A percentile compares a stretch with the other conserved stretches of the same genome.
Conservation (phyloP, 2,888 invertebrate species). For the Cantharis flavilabris region DNA sequence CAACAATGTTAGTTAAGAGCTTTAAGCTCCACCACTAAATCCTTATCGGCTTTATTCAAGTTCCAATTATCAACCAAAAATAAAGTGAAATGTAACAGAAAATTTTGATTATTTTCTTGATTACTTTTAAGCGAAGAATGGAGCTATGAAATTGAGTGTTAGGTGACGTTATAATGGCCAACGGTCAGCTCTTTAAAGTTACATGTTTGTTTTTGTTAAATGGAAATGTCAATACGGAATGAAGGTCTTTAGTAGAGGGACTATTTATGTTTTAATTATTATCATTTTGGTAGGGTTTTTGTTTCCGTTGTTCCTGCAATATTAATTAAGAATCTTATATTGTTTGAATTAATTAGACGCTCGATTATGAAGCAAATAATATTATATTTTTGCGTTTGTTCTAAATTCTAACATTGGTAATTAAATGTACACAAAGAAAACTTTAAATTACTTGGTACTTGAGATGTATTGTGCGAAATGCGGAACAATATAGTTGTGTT, state of each 20-base stretch:
- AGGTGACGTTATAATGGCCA: constrained; percentile 15
- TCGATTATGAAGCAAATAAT: not conserved
- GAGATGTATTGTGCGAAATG: not conserved
- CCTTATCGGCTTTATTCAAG: not conserved
- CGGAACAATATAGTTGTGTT: not conserved
- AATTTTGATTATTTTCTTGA: not conserved
- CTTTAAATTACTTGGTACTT: not conserved
- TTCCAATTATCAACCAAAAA: not conserved
- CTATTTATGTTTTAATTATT: constrained; percentile 21
- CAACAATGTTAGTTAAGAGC: not conserved
- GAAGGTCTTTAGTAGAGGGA: constrained; percentile 14
- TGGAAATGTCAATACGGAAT: constrained; percentile 29
- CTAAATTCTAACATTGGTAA: not conserved
- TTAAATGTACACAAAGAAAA: not conserved
- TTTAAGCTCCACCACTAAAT: not conserved
- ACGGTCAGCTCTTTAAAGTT: constrained; percentile 22
- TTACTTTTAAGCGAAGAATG: constrained; percentile 12
- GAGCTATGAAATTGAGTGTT: constrained; percentile 17
- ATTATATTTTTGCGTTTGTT: not conserved
- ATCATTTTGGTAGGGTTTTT: constrained; percentile 3
- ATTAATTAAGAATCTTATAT: not conserved
- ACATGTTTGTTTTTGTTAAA: constrained; percentile 29
- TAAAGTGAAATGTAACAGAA: not conserved
- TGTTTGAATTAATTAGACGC: not conserved
- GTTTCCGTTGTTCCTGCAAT: not conserved